Evolutionary conservation across 2,797 vertebrate species (phyloP).

Genomic region (Benthosema pterotum): DNA sequence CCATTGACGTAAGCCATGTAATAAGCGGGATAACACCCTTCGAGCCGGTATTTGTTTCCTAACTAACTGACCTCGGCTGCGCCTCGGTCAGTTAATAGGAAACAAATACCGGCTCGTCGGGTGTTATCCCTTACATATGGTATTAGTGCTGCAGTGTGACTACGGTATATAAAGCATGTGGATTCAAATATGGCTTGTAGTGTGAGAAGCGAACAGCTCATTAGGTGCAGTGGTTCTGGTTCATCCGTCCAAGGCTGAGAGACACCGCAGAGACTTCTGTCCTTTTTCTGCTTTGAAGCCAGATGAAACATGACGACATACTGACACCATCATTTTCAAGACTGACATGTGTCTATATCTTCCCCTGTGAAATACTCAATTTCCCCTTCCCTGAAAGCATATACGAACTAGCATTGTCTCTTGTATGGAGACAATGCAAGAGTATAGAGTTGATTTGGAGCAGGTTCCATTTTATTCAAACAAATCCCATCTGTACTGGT

Average conservation of each 20-base stretch:
- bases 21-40: too few relatives aligned
- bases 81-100: too few relatives aligned
- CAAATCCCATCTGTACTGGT: slow-evolving; percentile 31
- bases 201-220: slow-evolving; percentile 49
- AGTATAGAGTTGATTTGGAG: slow-evolving; percentile 17
- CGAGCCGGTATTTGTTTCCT: too few relatives aligned
- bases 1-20: too few relatives aligned
- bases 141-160: background rate
- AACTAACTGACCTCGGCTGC: too few relatives aligned
- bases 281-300: slow-evolving; percentile 34
- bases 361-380: slow-evolving; percentile 10
- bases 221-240: slow-evolving; percentile 53
- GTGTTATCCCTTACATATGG: too few relatives aligned
- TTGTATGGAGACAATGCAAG: slow-evolving; percentile 35
- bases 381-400: slow-evolving; percentile 38
- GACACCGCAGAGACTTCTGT: slow-evolving; percentile 51
- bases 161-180: too few relatives aligned
- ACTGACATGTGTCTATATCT: slow-evolving; percentile 25
- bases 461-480: slow-evolving; percentile 42
- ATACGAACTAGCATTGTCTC: slow-evolving; percentile 27
- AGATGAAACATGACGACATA: slow-evolving; percentile 32
- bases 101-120: too few relatives aligned
- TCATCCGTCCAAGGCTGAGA: slow-evolving; percentile 58
- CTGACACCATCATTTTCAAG: slow-evolving; percentile 34
- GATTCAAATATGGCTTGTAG: too few relatives aligned